A percentile compares a stretch with the other conserved stretches of the same genome.
Conservation (phyloP, 2,113 vertebrate species). For the Ammodytes marinus region DNA sequence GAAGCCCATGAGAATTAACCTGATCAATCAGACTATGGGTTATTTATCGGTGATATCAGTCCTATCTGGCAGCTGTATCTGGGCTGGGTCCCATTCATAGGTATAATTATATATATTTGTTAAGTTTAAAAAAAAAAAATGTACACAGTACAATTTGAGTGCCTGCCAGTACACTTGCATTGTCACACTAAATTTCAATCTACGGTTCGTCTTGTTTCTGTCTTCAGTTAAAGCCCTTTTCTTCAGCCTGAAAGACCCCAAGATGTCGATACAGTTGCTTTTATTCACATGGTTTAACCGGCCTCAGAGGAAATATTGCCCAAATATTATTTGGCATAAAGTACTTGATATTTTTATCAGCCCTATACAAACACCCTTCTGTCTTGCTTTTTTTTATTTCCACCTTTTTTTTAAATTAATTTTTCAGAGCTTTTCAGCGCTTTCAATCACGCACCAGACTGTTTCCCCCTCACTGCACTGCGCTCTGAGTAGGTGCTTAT, state of each 20-base stretch:
- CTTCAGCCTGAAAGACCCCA: background rate
- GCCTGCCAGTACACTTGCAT: background rate
- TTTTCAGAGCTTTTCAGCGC: constrained; percentile 31
- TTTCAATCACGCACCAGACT: constrained; percentile 26
- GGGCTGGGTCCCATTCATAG: no score
- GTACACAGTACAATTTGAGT: background rate
- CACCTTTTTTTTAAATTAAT: constrained; percentile 25
- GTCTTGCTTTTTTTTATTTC: constrained; percentile 10
- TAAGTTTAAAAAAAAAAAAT: no score
- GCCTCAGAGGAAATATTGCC: constrained; percentile 22
- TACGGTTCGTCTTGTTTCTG: background rate
- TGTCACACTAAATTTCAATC: background rate
- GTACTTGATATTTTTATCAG: constrained; percentile 17
- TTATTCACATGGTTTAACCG: background rate
- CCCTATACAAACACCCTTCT: constrained; percentile 20
- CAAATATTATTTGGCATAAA: constrained; percentile 34
- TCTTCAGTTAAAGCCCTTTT: background rate
- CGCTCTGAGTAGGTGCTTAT: constrained; percentile 55
- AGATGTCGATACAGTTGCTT: constrained; percentile 22
- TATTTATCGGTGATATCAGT: no score
- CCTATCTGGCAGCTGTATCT: no score
- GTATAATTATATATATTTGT: background rate
- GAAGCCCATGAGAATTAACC: no score
- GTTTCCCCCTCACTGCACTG: constrained; percentile 18
- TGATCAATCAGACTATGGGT: no score